phyloP scores from a whole-genome alignment of 2,888 invertebrate species.

The Tenthredo mesomela region DNA sequence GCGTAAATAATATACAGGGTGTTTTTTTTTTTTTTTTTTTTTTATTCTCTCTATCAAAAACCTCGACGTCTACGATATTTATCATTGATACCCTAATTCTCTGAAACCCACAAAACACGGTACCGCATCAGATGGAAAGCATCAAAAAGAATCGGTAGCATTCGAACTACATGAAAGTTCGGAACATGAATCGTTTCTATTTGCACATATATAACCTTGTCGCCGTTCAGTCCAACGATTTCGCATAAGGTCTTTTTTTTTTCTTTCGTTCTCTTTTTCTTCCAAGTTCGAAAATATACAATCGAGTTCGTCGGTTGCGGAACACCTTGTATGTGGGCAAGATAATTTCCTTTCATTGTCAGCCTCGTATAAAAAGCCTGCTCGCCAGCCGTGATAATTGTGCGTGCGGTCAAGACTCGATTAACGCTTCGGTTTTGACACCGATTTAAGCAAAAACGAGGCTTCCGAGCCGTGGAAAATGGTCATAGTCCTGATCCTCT shows the following conservation, averaged over 20 bases:
- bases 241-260: not conserved
- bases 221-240: not conserved
- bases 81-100: not conserved
- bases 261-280: not conserved
- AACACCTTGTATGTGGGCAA: not conserved
- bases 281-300: not conserved
- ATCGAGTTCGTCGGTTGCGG: not conserved
- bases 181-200: not conserved
- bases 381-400: slow-evolving; percentile 36
- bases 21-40: slow-evolving; percentile 4
- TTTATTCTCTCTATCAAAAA: not conserved
- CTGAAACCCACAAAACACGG: not conserved
- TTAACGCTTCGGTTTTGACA: slow-evolving; percentile 35
- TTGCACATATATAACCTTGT: not conserved
- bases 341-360: slow-evolving; percentile 22
- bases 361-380: not conserved
- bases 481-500: not conserved
- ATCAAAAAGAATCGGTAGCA: not conserved
- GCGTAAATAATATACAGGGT: slow-evolving; percentile 40
- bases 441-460: not conserved
- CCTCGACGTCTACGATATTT: not conserved
- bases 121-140: not conserved
- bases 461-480: slow-evolving; percentile 12
- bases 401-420: slow-evolving; percentile 45
- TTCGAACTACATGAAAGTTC: not conserved